Percentiles rank a stretch among this genome's conserved stretches.
Conservation (phyloP, 2,888 invertebrate species). For the Chrysina gloriosa region DNA sequence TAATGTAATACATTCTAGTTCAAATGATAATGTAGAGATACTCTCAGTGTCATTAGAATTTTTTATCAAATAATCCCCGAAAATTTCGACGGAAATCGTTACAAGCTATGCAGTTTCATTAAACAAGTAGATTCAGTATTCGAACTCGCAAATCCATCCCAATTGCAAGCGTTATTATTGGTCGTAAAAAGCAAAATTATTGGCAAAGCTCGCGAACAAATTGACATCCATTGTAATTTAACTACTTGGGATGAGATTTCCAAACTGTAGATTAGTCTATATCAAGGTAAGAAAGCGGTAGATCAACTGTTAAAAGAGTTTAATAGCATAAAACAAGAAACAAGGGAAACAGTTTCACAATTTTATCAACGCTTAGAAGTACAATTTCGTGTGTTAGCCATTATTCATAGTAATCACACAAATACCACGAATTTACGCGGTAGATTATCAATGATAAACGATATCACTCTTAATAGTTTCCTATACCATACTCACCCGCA, state of each 20-base stretch:
- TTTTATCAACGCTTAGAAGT: conserved; percentile 44
- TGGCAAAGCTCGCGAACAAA: conserved; percentile 43
- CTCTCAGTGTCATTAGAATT: background rate
- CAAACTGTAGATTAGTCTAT: conserved; percentile 38
- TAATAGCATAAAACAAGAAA: conserved; percentile 40
- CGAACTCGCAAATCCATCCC: conserved; percentile 39
- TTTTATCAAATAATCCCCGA: conserved; percentile 21
- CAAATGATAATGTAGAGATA: no score
- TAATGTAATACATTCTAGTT: no score
- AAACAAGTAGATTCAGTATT: conserved; percentile 45
- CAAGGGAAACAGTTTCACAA: conserved; percentile 40
- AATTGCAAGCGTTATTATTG: conserved; percentile 38
- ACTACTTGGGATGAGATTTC: conserved; percentile 42
- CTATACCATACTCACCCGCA: conserved; percentile 41
- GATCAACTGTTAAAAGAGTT: conserved; percentile 43
- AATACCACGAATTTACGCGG: conserved; percentile 32
- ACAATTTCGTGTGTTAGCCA: conserved; percentile 33
- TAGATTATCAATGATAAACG: conserved; percentile 40
- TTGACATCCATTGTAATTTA: conserved; percentile 42
- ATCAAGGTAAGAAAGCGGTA: conserved; percentile 42
- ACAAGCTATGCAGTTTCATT: conserved; percentile 42
- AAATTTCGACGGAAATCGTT: conserved; percentile 27
- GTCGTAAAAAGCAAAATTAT: conserved; percentile 42
- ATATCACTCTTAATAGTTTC: conserved; percentile 42
- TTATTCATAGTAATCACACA: conserved; percentile 25